Evolutionary conservation across 2,113 vertebrate genomes (phyloP), one percentile per base, ranked within the genome.

Genomic region (Macquaria ambigua): DNA sequence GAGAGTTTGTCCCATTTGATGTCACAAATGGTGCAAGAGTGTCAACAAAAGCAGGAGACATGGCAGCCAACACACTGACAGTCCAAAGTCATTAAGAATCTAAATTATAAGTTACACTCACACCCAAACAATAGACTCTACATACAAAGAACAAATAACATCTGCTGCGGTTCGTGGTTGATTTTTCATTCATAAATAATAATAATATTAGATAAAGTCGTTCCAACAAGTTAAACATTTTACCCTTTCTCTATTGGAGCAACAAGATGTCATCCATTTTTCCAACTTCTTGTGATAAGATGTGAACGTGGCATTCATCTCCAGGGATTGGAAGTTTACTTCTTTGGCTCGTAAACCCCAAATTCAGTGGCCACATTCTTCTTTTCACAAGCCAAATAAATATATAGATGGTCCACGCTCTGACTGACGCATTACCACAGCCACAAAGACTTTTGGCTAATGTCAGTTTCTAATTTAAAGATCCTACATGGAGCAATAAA

Each of bases 141-240:
- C 7, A 14, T 31, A 77, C 8, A 61, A 74, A 82, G 63, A 62
- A 75, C 37, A 48, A 20, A 31, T 48, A 34, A 77, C 4, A 66
- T 67, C 79, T 61, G 74, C 81, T 77, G 78, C 59, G 58, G 79
- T 55, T 81, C 74, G 23, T 41, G 71, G 72, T 43, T 37, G 61
- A 68, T 56, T 86, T 68, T 84, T 79, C 84, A 81, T 81, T 87
- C 82, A 92, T 90, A 88, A 89, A 92, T 89, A 90, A 87, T 21
- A 87, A 76, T 63, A 86, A 20, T 34, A 69, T 59, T 56, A 61
- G 48, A 80, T 74, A 23, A 84, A 86, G 67, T 52, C 63, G 6
- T 74, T 59, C 34, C 43, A 67, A 52, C 62, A 31, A 16, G 34
- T 74, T 46, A 6, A 41, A 41, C 53, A 3, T 58, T 18, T 56